Conservation (phyloP, 2,888 invertebrate species). For the Sphaerophoria taeniata region DNA sequence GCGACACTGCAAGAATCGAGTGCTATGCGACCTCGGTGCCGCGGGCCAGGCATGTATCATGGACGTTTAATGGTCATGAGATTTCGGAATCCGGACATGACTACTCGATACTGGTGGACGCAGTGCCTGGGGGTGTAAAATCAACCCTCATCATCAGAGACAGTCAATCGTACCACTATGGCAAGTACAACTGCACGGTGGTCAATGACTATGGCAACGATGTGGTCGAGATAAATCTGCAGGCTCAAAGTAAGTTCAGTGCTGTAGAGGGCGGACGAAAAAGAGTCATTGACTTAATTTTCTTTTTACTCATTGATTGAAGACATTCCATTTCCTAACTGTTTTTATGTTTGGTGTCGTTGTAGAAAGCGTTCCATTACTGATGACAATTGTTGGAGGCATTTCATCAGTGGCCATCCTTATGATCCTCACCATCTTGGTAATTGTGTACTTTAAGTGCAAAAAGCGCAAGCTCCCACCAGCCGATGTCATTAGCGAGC, state of each 20-base stretch:
- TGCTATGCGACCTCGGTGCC: conserved; percentile 96
- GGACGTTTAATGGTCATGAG: conserved; percentile 94
- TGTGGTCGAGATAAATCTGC: conserved; percentile 91
- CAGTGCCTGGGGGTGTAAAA: conserved; percentile 90
- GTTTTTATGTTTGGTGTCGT: conserved; percentile 65
- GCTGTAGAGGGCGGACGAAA: not conserved
- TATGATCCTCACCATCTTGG: conserved; percentile 91
- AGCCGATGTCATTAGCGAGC: conserved; percentile 82
- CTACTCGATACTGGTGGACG: conserved; percentile 89
- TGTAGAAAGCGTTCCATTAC: conserved; percentile 90
- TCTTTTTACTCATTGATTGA: not conserved
- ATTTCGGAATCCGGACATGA: conserved; percentile 89
- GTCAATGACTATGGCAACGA: conserved; percentile 95
- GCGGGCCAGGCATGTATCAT: conserved; percentile 92
- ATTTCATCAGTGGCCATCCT: conserved; percentile 92
- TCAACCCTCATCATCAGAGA: conserved; percentile 95
- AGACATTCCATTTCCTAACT: conserved; percentile 4
- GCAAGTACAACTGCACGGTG: conserved; percentile 96
- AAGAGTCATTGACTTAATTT: not conserved
- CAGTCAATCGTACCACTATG: conserved; percentile 94
- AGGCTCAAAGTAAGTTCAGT: conserved; percentile 92
- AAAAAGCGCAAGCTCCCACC: conserved; percentile 82
- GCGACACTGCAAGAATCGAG: conserved; percentile 92
- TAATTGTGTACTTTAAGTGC: conserved; percentile 90
- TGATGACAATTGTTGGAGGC: conserved; percentile 91